Base-by-base conservation (phyloP, 1,140 invertebrate genomes). In the Pseudomyrmex pallidus region DNA sequence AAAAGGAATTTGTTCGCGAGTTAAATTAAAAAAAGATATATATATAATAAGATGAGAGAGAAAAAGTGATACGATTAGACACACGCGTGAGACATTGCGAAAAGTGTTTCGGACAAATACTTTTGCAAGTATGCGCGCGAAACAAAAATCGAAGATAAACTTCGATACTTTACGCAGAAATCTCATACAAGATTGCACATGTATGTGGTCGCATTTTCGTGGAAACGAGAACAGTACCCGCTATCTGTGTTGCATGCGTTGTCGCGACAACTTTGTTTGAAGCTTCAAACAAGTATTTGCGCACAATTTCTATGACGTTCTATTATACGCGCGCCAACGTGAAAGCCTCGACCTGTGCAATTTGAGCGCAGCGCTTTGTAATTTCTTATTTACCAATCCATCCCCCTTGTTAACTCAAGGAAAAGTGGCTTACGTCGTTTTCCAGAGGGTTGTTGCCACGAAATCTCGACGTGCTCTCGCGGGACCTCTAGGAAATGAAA, bases 361-460 rank as follows among this genome's bases (percentile, higher is more conserved):
- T 87, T 86, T 87, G 22, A 61, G 63, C 50, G 57, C 54, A 74
- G 67, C 35, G 35, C 67, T 59, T 61, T 87, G 68, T 84, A 80
- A 80, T 87, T 87, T 80, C 74, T 80, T 85, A 84, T 88, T 87
- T 88, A 59, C 46, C 74, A 74, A 72, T 74, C 73, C 70, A 74
- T 62, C 54, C 57, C 80, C 64, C 63, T 64, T 70, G 70, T 88
- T 87, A 87, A 87, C 83, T 85, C 35, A 61, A 57, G 83, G 66
- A 74, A 87, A 85, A 70, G 72, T 88, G 87, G 64, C 85, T 87
- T 84, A 85, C 64, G 70, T 61, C 77, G 70, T 82, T 85, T 66
- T 88, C 85, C 56, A 74, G 74, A 66, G 82, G 82, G 70, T 77
- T 78, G 64, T 56, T 44, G 44, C 74, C 52, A 85, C 70, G 72